Evolutionary conservation across 2,888 invertebrate species (phyloP).

Genomic region (Proisotoma minuta): DNA sequence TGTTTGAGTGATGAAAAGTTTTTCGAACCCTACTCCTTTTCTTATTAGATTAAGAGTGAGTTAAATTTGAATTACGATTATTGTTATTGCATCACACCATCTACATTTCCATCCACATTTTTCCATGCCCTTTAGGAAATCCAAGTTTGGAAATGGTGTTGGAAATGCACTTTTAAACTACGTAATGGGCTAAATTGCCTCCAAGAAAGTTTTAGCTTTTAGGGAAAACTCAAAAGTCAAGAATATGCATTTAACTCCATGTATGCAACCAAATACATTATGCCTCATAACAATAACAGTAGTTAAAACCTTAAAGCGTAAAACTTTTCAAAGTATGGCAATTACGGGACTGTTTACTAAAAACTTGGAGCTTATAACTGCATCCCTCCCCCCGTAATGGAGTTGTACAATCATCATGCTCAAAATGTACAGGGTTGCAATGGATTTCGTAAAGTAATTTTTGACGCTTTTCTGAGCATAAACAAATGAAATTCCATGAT

Average conservation of each 20-base stretch:
- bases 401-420: too few relatives aligned
- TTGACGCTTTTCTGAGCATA: too few relatives aligned
- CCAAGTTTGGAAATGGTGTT: too few relatives aligned
- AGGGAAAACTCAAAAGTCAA: not conserved
- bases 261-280: not conserved
- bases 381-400: too few relatives aligned
- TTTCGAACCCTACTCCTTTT: too few relatives aligned
- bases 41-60: not conserved
- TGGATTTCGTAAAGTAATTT: too few relatives aligned
- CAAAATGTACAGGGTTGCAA: too few relatives aligned
- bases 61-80: constrained; percentile 15
- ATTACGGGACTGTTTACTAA: too few relatives aligned
- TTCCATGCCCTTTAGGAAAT: too few relatives aligned
- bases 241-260: not conserved
- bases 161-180: constrained; percentile 2
- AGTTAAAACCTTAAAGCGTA: constrained; percentile 8
- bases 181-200: not conserved
- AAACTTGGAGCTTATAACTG: too few relatives aligned
- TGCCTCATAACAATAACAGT: constrained; percentile 1
- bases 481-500: constrained; percentile 16
- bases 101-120: not conserved
- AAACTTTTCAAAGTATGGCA: too few relatives aligned
- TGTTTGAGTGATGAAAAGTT: too few relatives aligned
- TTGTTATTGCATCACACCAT: constrained; percentile 10
- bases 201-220: not conserved